A percentile compares a stretch with the other conserved stretches of the same genome.
Conservation (phyloP, 1,140 invertebrate genomes). For the Lepidurus couesii region DNA sequence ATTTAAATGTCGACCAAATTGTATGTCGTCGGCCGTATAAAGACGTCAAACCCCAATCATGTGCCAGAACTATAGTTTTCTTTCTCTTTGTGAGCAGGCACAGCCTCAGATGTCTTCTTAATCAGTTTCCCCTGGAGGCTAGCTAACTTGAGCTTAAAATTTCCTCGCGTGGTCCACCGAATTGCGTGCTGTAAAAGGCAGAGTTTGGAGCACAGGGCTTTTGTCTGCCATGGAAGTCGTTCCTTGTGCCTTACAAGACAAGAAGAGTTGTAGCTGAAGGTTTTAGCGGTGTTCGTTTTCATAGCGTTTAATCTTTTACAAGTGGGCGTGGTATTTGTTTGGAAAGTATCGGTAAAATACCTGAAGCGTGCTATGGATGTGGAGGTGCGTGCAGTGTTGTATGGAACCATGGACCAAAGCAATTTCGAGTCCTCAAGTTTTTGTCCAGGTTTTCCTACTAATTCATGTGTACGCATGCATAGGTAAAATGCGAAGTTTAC, state of each 20-base stretch:
- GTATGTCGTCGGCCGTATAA: not conserved
- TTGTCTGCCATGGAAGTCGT: not conserved
- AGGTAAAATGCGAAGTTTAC: not conserved
- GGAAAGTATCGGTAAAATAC: not conserved
- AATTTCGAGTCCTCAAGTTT: not conserved
- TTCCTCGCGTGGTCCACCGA: not conserved
- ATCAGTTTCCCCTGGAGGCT: constrained; percentile 9
- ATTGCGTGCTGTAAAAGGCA: not conserved
- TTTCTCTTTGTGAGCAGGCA: not conserved
- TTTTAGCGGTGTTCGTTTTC: not conserved
- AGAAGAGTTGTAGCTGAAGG: not conserved
- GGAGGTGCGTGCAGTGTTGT: constrained; percentile 1
- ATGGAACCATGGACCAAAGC: not conserved
- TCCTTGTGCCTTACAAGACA: not conserved
- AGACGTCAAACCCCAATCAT: not conserved
- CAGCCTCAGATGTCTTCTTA: not conserved
- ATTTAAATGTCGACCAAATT: constrained; percentile 7
- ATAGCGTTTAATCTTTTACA: not conserved
- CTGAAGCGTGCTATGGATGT: not conserved
- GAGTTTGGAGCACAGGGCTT: not conserved
- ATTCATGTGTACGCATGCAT: not conserved
- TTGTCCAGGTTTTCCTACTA: not conserved
- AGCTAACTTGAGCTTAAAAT: too few species aligned
- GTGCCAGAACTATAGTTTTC: not conserved
- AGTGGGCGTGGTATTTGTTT: not conserved